Evolutionary conservation across 2,113 vertebrate species (phyloP), one percentile per base, ranked within the genome.

Genomic region (Tachysurus fulvidraco): DNA sequence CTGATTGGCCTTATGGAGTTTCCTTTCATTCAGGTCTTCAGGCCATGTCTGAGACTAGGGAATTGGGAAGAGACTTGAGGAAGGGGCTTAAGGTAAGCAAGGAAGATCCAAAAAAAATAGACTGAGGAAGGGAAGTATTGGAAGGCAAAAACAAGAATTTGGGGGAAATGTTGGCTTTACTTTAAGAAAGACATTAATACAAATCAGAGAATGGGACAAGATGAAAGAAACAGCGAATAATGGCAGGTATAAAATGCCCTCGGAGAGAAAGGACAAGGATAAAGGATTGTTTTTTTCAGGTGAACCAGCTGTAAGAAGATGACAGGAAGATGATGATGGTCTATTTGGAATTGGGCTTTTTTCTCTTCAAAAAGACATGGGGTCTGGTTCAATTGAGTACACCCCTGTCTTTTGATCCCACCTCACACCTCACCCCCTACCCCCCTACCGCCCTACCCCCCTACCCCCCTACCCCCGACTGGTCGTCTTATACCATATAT

Each of bases 291-390:
- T 79, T 80, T 28, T 59, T 85, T 25, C 17, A 30, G 52, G 4
- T 81, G 7, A 80, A 44, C 21, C 54, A 76, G 28, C 69, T 50
- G 23, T 14, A 46, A 52, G 12, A 64, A 41, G 5, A 83, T 55
- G 52, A 67, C 71, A 83, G 71, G 59, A 77, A 65, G 16, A 23
- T 67, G 50, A 44, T 57, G 81, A 82, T 82, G 79, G 73, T 78
- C 73, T 83, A 17, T 64, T 87, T 83, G 44, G 86, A 87, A 87
- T 87, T 87, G 86, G 86, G 86, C 81, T 83, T 46, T 83, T 67
- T 78, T 65, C 59, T 52, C 80, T 77, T 83, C 19, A 28, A 77
- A 87, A 87, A 87, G 81, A 87, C 86, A 87, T 25, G 80, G 81
- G 81, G 59, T n/a, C 23, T 11, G 30, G 55, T 52, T 83, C 55